These are phyloP conservation scores for Bergia puertoricense DNA, from an alignment of 92 coral and sea anemone genomes.

Conservation along the genomic window DNA sequence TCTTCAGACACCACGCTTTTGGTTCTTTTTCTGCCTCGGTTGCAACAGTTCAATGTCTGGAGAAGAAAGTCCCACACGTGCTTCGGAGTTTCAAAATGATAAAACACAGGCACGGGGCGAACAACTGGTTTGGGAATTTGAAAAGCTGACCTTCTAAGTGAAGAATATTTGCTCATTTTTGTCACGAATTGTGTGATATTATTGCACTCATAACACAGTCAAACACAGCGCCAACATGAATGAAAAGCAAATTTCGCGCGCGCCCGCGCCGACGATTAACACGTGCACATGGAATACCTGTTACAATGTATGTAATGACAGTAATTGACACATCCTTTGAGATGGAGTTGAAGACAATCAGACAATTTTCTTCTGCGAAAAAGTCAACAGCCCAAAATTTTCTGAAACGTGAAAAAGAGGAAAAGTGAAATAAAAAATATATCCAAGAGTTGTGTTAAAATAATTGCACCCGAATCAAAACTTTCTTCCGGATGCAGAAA, in stretches of 20 bases:
- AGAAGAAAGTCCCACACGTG: not conserved
- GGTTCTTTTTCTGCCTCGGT: not conserved
- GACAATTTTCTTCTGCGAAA: too few relatives aligned
- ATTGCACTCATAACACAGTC: not conserved
- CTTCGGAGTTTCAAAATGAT: not conserved
- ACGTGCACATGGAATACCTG: too few relatives aligned
- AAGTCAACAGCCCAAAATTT: too few relatives aligned
- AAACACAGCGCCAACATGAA: not conserved
- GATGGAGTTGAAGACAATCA: too few relatives aligned
- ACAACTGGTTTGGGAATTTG: constrained; percentile 1
- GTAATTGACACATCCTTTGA: not conserved
- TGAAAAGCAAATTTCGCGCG: not conserved
- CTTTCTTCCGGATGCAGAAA: too few relatives aligned
- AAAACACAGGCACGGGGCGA: constrained; percentile 8
- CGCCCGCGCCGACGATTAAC: not conserved
- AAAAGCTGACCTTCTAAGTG: not conserved
- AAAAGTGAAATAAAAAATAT: too few relatives aligned
- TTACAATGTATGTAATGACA: not conserved
- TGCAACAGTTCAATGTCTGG: not conserved
- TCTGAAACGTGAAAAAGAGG: too few relatives aligned
- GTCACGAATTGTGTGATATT: constrained; percentile 3
- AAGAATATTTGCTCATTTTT: not conserved
- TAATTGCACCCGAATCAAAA: too few relatives aligned
- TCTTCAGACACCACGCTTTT: not conserved
- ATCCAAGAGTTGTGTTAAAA: too few relatives aligned